A percentile compares a stretch with the other conserved stretches of the same genome.
Conservation (phyloP, 2,797 vertebrate genomes). For the Myripristis jacobus region DNA sequence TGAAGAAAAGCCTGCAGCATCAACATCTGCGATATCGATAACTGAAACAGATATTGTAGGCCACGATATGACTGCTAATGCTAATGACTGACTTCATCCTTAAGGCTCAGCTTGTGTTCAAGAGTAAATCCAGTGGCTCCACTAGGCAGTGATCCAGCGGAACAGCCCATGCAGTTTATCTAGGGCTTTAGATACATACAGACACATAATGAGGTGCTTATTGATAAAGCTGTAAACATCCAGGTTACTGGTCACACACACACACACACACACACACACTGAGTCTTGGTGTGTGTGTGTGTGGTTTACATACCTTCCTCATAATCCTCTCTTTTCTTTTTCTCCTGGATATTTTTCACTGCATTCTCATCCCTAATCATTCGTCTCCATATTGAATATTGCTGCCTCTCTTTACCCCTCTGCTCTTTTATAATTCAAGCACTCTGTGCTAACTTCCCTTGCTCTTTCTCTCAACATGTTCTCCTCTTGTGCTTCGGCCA, state of each 20-base stretch:
- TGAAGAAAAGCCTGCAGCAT: conserved; percentile 22
- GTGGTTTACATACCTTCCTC: neutral
- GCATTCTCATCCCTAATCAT: neutral
- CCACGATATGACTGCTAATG: neutral
- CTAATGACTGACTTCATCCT: conserved; percentile 33
- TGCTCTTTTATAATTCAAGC: conserved; percentile 20
- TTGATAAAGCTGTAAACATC: conserved; percentile 25
- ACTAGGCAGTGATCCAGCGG: conserved; percentile 3
- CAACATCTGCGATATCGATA: too few relatives aligned
- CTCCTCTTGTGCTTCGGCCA: neutral
- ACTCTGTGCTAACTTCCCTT: neutral
- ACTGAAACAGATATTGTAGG: too few relatives aligned
- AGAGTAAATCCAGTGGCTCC: conserved; percentile 15
- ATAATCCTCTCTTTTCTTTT: conserved; percentile 6
- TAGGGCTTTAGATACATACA: conserved; percentile 24
- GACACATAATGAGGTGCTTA: conserved; percentile 10
- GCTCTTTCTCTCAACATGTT: neutral
- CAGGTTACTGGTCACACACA: conserved; percentile 29
- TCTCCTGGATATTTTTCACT: conserved; percentile 9
- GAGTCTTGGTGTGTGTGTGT: too few relatives aligned
- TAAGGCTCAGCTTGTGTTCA: conserved; percentile 42
- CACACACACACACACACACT: neutral
- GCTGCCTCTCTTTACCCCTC: neutral
- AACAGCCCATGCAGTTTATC: conserved; percentile 8
- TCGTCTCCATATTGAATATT: conserved; percentile 18